Base-by-base conservation (phyloP, 2,113 vertebrate genomes). In the Seriola dumerili region DNA sequence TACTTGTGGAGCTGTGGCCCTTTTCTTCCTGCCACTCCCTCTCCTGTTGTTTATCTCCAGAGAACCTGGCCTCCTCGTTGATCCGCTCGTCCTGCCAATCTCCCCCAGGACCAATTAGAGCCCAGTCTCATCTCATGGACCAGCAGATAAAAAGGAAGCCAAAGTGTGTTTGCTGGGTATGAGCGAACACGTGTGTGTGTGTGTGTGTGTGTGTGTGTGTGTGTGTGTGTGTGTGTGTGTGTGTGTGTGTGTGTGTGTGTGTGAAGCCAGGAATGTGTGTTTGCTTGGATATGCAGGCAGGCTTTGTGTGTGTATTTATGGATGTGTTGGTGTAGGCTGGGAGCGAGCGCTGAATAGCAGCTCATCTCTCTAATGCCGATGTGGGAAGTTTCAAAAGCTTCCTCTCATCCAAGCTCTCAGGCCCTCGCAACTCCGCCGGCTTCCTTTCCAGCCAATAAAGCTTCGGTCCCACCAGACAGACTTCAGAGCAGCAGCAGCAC, bases 51-150 rank as follows among this genome's bases (percentile, higher is more conserved):
- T 96, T 96, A 95, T 97, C 97, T 96, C 96, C 85, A 82, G 96
- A 96, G 97, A 95, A 89, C 94, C 95, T 72, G 94, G 78, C 91
- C 90, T 85, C 96, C 95, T 94, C 95, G 96, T 78, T 96, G 96
- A 97, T 96, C 96, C 95, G 89, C 34, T 93, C 94, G 90, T 95
- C 95, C 97, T 96, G 95, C 93, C 96, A 93, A 94, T 94, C 93
- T 98, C 98, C 97, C 97, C 59, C 87, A 96, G 96, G 97, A 97
- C 97, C 97, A 98, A 98, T 97, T 98, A 98, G 96, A 94, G 94
- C 94, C 93, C 94, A 92, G 96, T 95, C 96, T 96, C 96, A 97
- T 97, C 97, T 97, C 93, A 92, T 95, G 94, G 96, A 95, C 96
- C 96, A 94, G 90, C 95, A 97, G 96, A 98, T 98, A 96, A 97